A percentile compares a stretch with the other conserved stretches of the same genome.
Evolutionary conservation across 1,140 invertebrate species (phyloP).

Genomic region (Meloidogyne floridensis): DNA sequence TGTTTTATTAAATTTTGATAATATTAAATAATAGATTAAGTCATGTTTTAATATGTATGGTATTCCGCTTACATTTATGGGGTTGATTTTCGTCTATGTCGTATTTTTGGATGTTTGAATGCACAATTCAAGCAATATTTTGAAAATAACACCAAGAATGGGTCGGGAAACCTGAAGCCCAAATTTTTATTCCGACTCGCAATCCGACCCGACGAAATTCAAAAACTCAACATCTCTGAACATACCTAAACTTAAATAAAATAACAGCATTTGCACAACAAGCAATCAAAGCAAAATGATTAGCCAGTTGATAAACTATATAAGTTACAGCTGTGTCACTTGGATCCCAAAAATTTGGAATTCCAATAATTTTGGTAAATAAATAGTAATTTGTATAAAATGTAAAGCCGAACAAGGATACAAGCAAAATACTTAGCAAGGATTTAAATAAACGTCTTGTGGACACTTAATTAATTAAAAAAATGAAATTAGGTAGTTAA

Average conservation of each 20-base stretch:
- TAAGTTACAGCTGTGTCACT: background rate
- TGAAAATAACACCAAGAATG: too few species aligned
- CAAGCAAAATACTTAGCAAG: background rate
- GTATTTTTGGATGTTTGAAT: too few species aligned
- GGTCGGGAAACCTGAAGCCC: too few species aligned
- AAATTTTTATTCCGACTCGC: too few species aligned
- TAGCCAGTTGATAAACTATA: background rate
- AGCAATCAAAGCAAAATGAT: background rate
- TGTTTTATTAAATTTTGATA: too few species aligned
- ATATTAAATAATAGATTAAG: too few species aligned
- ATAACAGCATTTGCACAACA: background rate
- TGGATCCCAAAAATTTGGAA: slow-evolving; percentile 6
- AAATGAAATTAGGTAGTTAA: background rate
- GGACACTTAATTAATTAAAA: background rate
- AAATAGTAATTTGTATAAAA: background rate
- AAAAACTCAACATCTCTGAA: background rate
- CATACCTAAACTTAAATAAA: background rate
- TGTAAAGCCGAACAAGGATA: background rate
- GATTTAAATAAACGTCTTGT: background rate
- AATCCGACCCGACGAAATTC: too few species aligned
- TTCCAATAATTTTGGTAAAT: background rate
- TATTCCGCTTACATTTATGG: too few species aligned
- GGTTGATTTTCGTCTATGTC: too few species aligned
- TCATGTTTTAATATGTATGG: too few species aligned
- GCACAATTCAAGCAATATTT: too few species aligned